These are phyloP conservation scores for Lontra canadensis DNA, from an alignment of 2,113 vertebrate species.

Conservation along the genomic window DNA sequence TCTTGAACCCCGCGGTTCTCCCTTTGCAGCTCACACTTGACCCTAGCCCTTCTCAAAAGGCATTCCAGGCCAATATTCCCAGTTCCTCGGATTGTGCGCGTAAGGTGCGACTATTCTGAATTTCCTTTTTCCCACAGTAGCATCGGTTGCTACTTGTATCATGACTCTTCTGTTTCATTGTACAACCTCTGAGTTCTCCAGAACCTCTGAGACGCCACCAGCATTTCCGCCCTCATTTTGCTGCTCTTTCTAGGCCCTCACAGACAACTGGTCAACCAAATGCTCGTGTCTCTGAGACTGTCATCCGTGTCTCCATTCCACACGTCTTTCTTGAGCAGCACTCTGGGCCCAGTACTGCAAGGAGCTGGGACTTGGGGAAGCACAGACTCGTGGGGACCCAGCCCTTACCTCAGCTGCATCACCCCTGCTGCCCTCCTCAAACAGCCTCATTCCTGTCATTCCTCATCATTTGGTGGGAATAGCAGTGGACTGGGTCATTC, in stretches of 20 bases:
- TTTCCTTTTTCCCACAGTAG: background rate
- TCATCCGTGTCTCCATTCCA: background rate
- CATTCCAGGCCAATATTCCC: background rate
- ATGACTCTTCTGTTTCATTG: background rate
- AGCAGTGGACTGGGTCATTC: background rate
- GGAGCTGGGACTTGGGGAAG: background rate
- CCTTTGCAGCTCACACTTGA: background rate
- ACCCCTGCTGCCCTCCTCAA: background rate
- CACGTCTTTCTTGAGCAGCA: background rate
- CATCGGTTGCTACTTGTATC: background rate
- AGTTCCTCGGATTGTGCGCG: background rate
- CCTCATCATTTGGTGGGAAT: background rate
- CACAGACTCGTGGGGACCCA: background rate
- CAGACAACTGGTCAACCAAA: background rate
- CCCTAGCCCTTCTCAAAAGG: accelerated
- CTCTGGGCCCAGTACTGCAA: background rate
- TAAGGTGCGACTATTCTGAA: background rate
- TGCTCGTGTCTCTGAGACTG: background rate
- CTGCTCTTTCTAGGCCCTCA: background rate
- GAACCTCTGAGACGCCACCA: background rate
- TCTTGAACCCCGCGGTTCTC: background rate
- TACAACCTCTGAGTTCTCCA: background rate
- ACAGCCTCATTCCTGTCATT: background rate
- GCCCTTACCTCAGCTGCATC: background rate
- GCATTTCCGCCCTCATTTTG: background rate